Evolutionary conservation across 2,797 vertebrate species (phyloP).

Genomic region (Halcyon chelicuti): DNA sequence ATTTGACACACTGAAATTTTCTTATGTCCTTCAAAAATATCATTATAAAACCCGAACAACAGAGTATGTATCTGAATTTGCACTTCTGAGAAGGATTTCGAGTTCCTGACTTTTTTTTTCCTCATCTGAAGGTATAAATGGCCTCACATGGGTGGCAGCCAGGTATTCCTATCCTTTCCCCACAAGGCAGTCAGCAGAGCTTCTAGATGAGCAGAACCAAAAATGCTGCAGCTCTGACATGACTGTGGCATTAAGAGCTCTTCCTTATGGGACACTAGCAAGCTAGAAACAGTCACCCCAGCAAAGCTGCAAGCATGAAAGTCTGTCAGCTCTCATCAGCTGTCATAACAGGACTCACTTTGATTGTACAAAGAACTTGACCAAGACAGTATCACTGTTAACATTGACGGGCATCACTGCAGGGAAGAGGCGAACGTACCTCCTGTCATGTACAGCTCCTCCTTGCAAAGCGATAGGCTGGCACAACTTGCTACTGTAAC

Average conservation of each 20-base stretch:
- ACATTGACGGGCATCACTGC: accelerated
- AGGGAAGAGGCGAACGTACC: background rate
- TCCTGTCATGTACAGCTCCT: background rate
- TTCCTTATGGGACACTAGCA: background rate
- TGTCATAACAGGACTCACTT: background rate
- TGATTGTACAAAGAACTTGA: background rate
- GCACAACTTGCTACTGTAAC: background rate
- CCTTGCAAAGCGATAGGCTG: background rate
- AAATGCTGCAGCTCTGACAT: background rate
- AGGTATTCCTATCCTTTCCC: too few relatives aligned
- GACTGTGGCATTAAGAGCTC: background rate
- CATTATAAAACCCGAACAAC: background rate
- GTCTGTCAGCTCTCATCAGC: background rate
- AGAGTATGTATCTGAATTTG: background rate
- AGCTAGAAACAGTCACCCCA: background rate
- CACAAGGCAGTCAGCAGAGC: background rate
- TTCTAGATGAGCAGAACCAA: background rate
- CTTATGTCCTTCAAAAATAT: background rate
- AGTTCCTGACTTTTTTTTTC: background rate
- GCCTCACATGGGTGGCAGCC: background rate
- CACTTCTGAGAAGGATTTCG: background rate
- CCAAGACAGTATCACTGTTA: background rate
- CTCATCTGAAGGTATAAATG: background rate
- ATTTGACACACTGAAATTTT: background rate
- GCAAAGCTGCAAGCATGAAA: background rate